Percentiles rank a stretch among this genome's conserved stretches.
phyloP scores from a whole-genome alignment of 2,888 invertebrate species.

The Athrips mouffetella region DNA sequence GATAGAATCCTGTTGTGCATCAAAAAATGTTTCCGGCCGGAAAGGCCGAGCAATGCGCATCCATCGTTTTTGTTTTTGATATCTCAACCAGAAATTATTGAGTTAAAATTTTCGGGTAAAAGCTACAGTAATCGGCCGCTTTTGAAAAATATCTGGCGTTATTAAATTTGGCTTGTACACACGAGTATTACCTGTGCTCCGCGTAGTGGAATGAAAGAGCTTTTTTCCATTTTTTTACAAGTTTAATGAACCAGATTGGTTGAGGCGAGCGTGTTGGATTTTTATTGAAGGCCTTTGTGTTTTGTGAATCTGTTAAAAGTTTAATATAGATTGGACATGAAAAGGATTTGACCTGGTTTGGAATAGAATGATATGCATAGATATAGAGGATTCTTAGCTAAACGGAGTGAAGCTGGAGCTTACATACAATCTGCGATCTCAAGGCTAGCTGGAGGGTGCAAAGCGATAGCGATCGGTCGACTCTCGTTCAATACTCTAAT shows the following conservation, averaged over 20 bases:
- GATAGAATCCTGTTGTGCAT: constrained; percentile 47
- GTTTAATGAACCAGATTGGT: constrained; percentile 2
- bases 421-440: constrained; percentile 9
- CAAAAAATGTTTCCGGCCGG: constrained; percentile 44
- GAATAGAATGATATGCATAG: constrained; percentile 1
- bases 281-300: constrained; percentile 1
- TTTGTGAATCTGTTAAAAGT: neutral
- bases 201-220: neutral
- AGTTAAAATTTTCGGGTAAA: constrained; percentile 30
- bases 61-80: constrained; percentile 32
- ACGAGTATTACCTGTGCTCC: constrained; percentile 6
- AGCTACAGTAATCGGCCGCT: constrained; percentile 15
- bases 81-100: constrained; percentile 43
- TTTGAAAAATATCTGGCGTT: constrained; percentile 13
- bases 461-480: constrained; percentile 10
- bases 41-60: neutral
- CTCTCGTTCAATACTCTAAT: constrained; percentile 42
- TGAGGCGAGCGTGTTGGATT: constrained; percentile 2
- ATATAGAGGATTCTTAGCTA: constrained; percentile 6
- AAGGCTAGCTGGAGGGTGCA: constrained; percentile 10
- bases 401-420: constrained; percentile 1
- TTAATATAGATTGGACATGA: neutral
- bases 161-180: constrained; percentile 14
- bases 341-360: neutral
- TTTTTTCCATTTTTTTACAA: constrained; percentile 3